Evolutionary conservation across 1,140 invertebrate genomes (phyloP), one percentile per base, ranked within the genome.

Genomic region (Hypsibius dujardini): DNA sequence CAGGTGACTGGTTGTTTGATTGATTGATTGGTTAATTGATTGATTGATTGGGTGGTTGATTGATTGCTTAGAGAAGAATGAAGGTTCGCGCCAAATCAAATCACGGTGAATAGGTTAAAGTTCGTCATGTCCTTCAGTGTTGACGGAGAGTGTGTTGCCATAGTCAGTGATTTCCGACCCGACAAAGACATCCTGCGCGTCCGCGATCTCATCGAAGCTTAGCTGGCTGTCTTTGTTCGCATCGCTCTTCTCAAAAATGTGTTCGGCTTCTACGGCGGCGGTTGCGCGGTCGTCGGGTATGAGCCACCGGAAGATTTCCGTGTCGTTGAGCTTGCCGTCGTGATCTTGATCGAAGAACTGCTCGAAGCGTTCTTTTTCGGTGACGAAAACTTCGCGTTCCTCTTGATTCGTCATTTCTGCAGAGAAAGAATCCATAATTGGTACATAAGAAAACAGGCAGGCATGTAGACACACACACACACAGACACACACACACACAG

Each of bases 121-220:
- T 56, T 56, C 50, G 50, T 56, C 50, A 56, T 56, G 50, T 7
- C n/a, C n/a, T 7, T 56, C 50, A 56, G 7, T n/a, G 7, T 56
- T n/a, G n/a, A 7, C n/a, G n/a, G 50, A 56, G 7, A 56, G n/a
- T 7, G 50, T n/a, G 76, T 92, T 86, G 1, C 91, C 92, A 81
- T 91, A 95, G 77, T 94, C 90, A 28, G 92, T 94, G 1, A 88
- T 92, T 83, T 96, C 92, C 78, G 90, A 94, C 15, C 93, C 92
- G 15, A 97, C 92, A 81, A 97, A 98, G 59, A 87, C 84, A 73
- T 93, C 88, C 78, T 95, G 87, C 78, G 93, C 88, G 28, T 87
- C 84, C 0, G 95, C 77, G 70, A 98, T 86, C 83, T 98, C 95
- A 2, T 88, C 81, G 78, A 88, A 89, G 0, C 87, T 87, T 12